Evolutionary conservation across 2,113 vertebrate species (phyloP).

Genomic region (Alouatta palliata): DNA sequence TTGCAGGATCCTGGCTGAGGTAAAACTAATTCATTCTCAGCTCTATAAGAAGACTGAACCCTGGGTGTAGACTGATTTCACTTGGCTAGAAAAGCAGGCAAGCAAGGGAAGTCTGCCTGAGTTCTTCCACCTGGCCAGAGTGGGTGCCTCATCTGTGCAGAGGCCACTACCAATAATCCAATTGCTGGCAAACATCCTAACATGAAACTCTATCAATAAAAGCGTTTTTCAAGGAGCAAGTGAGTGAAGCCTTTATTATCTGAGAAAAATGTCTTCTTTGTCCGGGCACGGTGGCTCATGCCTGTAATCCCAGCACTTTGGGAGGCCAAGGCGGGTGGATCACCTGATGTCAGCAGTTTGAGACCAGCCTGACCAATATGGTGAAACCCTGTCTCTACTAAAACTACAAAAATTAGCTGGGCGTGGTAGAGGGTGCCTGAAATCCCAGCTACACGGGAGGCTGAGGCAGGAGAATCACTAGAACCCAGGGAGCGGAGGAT

Average conservation of each 20-base stretch:
- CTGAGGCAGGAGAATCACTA: too few relatives aligned
- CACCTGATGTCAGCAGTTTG: too few relatives aligned
- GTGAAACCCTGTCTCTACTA: too few relatives aligned
- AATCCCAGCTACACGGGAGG: too few relatives aligned
- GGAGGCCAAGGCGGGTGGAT: too few relatives aligned
- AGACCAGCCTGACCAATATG: too few relatives aligned
- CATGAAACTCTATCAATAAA: neutral
- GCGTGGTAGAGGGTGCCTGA: too few relatives aligned
- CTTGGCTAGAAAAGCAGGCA: neutral
- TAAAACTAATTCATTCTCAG: neutral
- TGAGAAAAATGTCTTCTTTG: neutral
- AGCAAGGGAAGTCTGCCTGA: neutral
- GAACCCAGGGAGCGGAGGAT: too few relatives aligned
- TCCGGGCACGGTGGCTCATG: too few relatives aligned
- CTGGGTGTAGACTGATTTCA: neutral
- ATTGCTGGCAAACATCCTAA: neutral
- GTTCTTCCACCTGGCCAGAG: neutral
- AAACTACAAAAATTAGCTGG: too few relatives aligned
- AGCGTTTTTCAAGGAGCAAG: neutral
- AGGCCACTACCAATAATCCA: neutral
- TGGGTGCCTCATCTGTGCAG: neutral
- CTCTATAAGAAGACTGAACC: neutral
- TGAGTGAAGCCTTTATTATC: neutral
- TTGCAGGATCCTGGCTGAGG: neutral
- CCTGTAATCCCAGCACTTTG: too few relatives aligned